These are phyloP conservation scores for Hippocampus mohnikei DNA, from an alignment of 2,113 vertebrate species.

Conservation along the genomic window DNA sequence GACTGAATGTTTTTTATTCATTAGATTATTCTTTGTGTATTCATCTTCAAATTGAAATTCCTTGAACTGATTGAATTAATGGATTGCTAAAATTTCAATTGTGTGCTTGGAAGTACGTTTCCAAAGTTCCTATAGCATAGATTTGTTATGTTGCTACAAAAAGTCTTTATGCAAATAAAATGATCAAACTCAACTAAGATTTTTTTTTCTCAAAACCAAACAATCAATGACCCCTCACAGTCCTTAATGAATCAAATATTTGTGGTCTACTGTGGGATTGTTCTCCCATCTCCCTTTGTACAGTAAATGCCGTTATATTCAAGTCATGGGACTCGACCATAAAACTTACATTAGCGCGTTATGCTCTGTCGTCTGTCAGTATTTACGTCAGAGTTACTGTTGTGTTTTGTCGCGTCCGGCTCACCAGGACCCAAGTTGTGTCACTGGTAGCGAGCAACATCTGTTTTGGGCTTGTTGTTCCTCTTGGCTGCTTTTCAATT, in stretches of 20 bases:
- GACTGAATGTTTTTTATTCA: slow-evolving; percentile 20
- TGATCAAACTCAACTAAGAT: background rate
- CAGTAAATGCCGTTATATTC: background rate
- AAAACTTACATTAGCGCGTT: background rate
- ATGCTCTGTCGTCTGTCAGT: slow-evolving; percentile 17
- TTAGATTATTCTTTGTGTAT: background rate
- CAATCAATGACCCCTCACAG: background rate
- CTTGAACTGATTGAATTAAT: background rate
- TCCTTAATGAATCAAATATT: background rate
- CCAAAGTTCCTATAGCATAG: background rate
- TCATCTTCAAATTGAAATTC: background rate
- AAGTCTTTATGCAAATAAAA: background rate
- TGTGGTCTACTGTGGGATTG: background rate
- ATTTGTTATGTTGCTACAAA: background rate
- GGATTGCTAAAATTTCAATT: background rate
- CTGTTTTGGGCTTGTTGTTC: slow-evolving; percentile 96
- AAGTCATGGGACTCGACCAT: background rate
- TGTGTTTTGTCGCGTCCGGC: slow-evolving; percentile 57
- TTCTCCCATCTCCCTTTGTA: background rate
- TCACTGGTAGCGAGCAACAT: slow-evolving; percentile 83
- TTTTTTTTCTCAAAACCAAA: background rate
- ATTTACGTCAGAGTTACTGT: slow-evolving; percentile 54
- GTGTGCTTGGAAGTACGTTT: background rate
- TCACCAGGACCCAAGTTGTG: slow-evolving; percentile 61
- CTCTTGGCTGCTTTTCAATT: slow-evolving; percentile 99